phyloP scores from a whole-genome alignment of 2,888 invertebrate genomes.

The Archips crataeganus region DNA sequence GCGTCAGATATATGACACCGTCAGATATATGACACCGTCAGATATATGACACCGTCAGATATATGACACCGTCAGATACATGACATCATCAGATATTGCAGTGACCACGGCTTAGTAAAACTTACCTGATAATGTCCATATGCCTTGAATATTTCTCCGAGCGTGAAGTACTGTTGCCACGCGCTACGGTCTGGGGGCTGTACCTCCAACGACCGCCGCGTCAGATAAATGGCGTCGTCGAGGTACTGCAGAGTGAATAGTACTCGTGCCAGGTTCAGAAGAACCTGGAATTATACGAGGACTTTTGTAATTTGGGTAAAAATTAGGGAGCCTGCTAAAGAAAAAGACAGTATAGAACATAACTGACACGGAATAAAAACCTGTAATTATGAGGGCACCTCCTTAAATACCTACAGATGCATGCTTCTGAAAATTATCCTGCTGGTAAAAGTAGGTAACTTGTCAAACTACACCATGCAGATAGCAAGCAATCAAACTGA shows the following conservation, averaged over 20 bases:
- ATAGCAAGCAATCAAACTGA: too few species aligned
- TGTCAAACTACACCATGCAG: too few species aligned
- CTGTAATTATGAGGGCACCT: too few species aligned
- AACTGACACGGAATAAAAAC: too few species aligned
- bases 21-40: too few species aligned
- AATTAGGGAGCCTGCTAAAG: not conserved
- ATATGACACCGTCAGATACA: too few species aligned
- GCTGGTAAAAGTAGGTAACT: too few species aligned
- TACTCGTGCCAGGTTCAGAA: slow-evolving; percentile 94
- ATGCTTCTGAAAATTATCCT: too few species aligned
- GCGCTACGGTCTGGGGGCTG: slow-evolving; percentile 94
- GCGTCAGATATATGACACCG: too few species aligned
- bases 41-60: too few species aligned
- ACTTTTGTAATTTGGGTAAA: not conserved
- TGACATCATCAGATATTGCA: slow-evolving; percentile 96
- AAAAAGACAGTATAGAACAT: too few species aligned
- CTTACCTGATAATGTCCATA: slow-evolving; percentile 91
- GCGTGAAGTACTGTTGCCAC: slow-evolving; percentile 96
- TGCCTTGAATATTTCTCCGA: slow-evolving; percentile 96
- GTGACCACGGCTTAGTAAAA: slow-evolving; percentile 85
- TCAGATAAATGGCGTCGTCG: slow-evolving; percentile 95
- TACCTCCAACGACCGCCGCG: slow-evolving; percentile 93
- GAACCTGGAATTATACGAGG: slow-evolving; percentile 79
- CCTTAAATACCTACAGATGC: too few species aligned
- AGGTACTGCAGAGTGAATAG: slow-evolving; percentile 94